phyloP scores from a whole-genome alignment of 2,888 invertebrate species.

The Siphlonurus alternatus region DNA sequence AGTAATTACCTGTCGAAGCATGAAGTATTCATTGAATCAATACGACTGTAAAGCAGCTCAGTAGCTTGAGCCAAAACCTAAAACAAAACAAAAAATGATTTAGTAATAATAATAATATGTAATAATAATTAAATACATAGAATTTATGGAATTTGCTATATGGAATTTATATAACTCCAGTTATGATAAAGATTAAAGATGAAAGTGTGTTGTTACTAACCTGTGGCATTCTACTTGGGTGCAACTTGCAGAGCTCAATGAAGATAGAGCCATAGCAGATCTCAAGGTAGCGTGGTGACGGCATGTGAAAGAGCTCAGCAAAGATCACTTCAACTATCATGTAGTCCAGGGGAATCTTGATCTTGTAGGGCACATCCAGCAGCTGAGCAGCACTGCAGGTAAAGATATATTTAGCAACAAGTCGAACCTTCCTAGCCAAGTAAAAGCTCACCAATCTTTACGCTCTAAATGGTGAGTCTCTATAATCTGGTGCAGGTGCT shows the following conservation, averaged over 20 bases:
- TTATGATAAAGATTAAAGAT: neutral
- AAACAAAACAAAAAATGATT: constrained; percentile 12
- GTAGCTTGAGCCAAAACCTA: constrained; percentile 88
- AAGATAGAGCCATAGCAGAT: constrained; percentile 88
- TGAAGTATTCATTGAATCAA: constrained; percentile 93
- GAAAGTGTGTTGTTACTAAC: no score
- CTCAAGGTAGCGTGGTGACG: constrained; percentile 73
- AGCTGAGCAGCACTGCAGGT: constrained; percentile 60
- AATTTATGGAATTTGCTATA: constrained; percentile 5
- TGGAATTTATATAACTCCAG: constrained; percentile 1
- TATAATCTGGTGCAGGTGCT: constrained; percentile 87
- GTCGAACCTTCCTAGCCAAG: neutral
- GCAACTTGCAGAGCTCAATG: constrained; percentile 92
- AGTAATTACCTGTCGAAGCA: constrained; percentile 86
- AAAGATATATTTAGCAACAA: constrained; percentile 8
- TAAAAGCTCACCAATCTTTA: constrained; percentile 60
- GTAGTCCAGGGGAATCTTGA: constrained; percentile 91
- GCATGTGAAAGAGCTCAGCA: constrained; percentile 84
- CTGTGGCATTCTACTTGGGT: constrained; percentile 94
- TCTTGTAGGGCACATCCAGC: constrained; percentile 79
- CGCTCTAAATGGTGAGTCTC: constrained; percentile 74
- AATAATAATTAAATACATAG: constrained; percentile 1
- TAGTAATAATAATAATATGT: no score
- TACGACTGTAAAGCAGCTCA: constrained; percentile 87
- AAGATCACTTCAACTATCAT: constrained; percentile 97